Evolutionary conservation across 2,888 invertebrate species (phyloP), one percentile per base, ranked within the genome.

Genomic region (Drosophila fulvimacula): DNA sequence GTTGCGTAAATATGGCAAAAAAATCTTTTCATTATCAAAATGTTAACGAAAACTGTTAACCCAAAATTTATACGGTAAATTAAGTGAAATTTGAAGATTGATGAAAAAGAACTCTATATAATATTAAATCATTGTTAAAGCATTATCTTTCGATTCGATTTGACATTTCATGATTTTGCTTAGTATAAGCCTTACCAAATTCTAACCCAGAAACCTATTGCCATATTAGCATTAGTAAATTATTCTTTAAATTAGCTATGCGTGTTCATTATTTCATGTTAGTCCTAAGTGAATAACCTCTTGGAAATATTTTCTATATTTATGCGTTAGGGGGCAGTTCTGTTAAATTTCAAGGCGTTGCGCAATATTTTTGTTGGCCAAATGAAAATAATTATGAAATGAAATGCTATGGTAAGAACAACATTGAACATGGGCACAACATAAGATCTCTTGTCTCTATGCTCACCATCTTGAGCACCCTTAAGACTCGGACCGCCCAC

Each of bases 321-420:
- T 71, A 55, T 76, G 55, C 44, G 24, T 17, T 46, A 27, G 10
- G 10, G 5, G 10, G 5, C 46, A 27, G 44, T 55, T 62, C 58
- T 66, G 51, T 53, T 63, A 42, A 46, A 65, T 59, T 46, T 63
- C 52, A 63, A 70, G 61, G 59, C 17, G 36, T 75, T 79, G 55
- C 57, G 58, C 66, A 66, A 60, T 75, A 51, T 63, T 66, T 57
- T 57, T 41, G 21, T 62, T 42, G 36, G 17, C 27, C 62, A 59
- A 48, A 30, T 42, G 19, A 32, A 34, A 48, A 42, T 56, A 13
- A 34, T 19, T 51, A 34, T 32, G 48, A 44, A 52, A 44, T 57
- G 30, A 52, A 48, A 57, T 49, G 19, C 38, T 10, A 13, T 53
- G 38, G 38, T 30, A 73, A 64, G 21, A 57, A 53, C 39, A 61